These are phyloP conservation scores for Craseonycteris thonglongyai DNA, from an alignment of 2,113 vertebrate genomes.

Conservation along the genomic window DNA sequence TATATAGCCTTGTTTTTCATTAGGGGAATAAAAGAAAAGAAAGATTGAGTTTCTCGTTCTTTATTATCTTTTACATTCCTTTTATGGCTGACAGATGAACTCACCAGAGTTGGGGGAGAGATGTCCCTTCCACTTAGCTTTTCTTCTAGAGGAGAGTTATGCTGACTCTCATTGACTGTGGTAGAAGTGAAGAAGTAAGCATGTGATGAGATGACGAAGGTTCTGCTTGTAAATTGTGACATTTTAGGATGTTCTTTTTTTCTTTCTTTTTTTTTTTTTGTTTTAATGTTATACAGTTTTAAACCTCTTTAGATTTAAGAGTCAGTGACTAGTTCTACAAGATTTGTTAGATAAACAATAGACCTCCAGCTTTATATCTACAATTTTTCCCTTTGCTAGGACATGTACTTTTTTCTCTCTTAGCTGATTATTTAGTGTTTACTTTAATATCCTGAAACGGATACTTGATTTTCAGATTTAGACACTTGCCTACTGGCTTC, in stretches of 20 bases:
- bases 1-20: slow-evolving; percentile 3
- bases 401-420: neutral
- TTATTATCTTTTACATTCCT: neutral
- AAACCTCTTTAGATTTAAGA: neutral
- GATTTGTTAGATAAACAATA: neutral
- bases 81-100: neutral
- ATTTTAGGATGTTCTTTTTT: neutral
- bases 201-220: neutral
- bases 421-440: neutral
- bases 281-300: too few relatives aligned
- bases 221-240: neutral
- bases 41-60: neutral
- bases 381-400: neutral
- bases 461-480: neutral
- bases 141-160: neutral
- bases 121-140: neutral
- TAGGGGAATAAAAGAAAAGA: neutral
- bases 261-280: too few relatives aligned
- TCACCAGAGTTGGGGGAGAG: neutral
- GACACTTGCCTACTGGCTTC: neutral
- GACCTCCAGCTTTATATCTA: neutral
- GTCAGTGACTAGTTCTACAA: neutral
- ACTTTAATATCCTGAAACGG: neutral
- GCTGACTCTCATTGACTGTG: neutral
- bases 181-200: neutral